Conservation (phyloP, 2,797 vertebrate genomes). For the Mionectes olivaceus region DNA sequence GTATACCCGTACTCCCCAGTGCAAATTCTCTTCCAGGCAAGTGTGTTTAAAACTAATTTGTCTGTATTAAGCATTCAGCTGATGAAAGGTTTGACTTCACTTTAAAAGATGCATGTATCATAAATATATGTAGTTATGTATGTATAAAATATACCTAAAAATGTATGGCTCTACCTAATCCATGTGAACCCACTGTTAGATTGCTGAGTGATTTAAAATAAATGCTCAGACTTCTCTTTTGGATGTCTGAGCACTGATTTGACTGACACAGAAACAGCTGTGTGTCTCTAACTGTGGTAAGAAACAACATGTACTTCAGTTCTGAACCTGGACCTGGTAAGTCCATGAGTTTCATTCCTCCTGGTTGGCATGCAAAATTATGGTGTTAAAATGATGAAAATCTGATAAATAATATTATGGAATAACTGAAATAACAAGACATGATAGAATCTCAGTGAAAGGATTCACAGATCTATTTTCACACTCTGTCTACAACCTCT, state of each 20-base stretch:
- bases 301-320: not conserved
- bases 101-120: not conserved
- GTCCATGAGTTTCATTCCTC: not conserved
- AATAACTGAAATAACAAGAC: not conserved
- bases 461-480: not conserved
- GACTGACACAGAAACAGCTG: not conserved
- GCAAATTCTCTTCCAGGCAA: conserved; percentile 52
- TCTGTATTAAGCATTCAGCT: conserved; percentile 2
- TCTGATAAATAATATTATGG: not conserved
- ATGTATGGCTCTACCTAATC: not conserved
- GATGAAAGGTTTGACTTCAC: not conserved
- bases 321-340: not conserved
- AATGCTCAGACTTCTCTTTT: not conserved
- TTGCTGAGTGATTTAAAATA: not conserved
- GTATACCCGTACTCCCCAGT: not conserved
- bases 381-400: not conserved
- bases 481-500: not conserved
- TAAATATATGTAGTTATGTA: not conserved
- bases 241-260: not conserved
- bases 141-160: not conserved
- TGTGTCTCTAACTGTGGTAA: not conserved
- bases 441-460: not conserved
- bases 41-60: conserved; percentile 13
- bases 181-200: not conserved
- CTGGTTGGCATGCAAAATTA: not conserved